These are phyloP conservation scores for Psittacula cyanocephala DNA, from an alignment of 2,113 vertebrate species.

Conservation along the genomic window DNA sequence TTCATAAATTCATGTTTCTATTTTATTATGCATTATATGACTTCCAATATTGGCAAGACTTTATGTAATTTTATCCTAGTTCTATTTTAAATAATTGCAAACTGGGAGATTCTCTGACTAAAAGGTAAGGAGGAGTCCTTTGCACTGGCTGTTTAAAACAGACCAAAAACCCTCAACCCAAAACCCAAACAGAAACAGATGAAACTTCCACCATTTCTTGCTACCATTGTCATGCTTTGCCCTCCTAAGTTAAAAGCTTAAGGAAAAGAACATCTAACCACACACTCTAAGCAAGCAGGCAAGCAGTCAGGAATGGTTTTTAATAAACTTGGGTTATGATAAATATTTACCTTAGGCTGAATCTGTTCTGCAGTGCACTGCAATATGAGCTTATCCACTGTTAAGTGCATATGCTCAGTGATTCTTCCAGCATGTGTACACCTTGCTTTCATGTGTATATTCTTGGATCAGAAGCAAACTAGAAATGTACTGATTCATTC, in stretches of 20 bases:
- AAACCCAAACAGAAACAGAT: neutral
- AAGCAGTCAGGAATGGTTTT: neutral
- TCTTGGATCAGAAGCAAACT: neutral
- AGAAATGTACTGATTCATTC: neutral
- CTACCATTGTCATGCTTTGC: neutral
- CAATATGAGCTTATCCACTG: neutral
- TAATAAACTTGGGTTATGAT: neutral
- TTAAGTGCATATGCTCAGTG: no score
- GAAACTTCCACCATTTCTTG: neutral
- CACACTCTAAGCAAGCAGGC: neutral
- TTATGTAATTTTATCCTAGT: neutral
- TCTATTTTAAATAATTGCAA: conserved; percentile 19
- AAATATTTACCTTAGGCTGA: neutral
- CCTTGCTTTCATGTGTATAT: neutral
- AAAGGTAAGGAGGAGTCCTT: neutral
- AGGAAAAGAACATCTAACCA: neutral
- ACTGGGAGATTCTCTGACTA: neutral
- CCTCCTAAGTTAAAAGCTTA: neutral
- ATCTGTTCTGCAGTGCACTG: neutral
- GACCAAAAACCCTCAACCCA: neutral
- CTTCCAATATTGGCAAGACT: neutral
- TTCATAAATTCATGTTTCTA: neutral
- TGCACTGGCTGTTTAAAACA: neutral
- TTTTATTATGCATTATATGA: neutral
- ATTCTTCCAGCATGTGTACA: neutral